Conservation (phyloP, 2,888 invertebrate species). For the Cactoblastis cactorum region DNA sequence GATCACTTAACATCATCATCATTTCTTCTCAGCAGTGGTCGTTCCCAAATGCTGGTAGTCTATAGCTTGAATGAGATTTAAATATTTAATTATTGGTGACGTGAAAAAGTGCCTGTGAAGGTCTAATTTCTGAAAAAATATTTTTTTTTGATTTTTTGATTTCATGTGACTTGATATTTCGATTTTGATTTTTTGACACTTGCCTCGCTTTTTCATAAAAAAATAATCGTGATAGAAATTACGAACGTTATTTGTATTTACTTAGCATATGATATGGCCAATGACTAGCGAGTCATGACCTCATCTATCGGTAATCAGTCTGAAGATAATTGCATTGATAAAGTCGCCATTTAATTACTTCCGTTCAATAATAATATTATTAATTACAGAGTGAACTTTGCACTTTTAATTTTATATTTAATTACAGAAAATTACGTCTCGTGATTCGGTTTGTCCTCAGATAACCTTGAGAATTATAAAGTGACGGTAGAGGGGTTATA, state of each 20-base stretch:
- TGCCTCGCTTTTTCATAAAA: no score
- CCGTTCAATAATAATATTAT: not conserved
- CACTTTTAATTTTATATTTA: constrained; percentile 2
- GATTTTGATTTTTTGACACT: no score
- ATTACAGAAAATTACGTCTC: not conserved
- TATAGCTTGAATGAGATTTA: no score
- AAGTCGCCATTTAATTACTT: constrained; percentile 1
- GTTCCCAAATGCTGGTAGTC: no score
- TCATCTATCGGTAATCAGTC: constrained; percentile 3
- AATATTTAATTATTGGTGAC: no score
- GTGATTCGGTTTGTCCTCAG: not conserved
- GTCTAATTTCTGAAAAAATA: no score
- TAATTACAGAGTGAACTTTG: constrained; percentile 3
- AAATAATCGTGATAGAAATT: no score
- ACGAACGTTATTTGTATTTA: not conserved
- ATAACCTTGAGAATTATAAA: not conserved
- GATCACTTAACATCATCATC: no score
- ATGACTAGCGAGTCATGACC: constrained; percentile 2
- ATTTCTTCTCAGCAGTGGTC: no score
- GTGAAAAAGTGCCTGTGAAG: no score
- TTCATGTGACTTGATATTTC: no score
- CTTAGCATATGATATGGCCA: not conserved
- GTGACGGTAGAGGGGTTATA: not conserved
- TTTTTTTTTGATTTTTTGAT: no score
- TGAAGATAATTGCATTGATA: constrained; percentile 5